These are phyloP conservation scores for Caenorhabditis elegans DNA, from an alignment of 1,140 invertebrate species.

Conservation along the genomic window WBcel235 BX284606.5:13721001-13721500, in stretches of 20 bases:
- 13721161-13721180: background rate
- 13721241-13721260: background rate
- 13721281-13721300: background rate
- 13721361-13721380: background rate
- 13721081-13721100: background rate
- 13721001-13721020: background rate
- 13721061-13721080: background rate
- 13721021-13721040: background rate
- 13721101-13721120: background rate
- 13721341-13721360: background rate
- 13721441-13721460: background rate
- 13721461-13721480: too few relatives aligned
- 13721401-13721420: background rate
- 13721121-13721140: background rate
- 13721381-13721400: background rate
- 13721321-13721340: background rate
- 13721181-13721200: conserved; percentile 7
- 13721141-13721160: background rate
- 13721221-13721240: background rate
- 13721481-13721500: too few relatives aligned
- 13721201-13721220: background rate
- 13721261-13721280: background rate
- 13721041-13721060: background rate
- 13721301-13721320: background rate
- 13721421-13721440: too few relatives aligned